phyloP scores from a whole-genome alignment of 2,888 invertebrate species.

The Tenthredo distinguenda region DNA sequence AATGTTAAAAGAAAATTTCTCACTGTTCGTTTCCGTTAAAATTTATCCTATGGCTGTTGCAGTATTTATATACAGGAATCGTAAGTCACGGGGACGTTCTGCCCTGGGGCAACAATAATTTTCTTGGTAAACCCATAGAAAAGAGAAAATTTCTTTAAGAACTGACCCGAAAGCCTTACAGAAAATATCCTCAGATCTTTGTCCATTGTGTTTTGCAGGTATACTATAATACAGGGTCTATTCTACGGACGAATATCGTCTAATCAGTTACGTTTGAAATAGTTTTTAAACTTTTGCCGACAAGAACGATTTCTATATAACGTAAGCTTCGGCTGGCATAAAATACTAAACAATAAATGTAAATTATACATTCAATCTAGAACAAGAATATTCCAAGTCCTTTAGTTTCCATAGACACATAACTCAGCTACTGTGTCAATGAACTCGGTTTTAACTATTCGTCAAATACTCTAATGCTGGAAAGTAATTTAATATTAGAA shows the following conservation, averaged over 20 bases:
- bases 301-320: not conserved
- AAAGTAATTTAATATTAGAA: not conserved
- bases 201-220: not conserved
- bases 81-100: not conserved
- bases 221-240: not conserved
- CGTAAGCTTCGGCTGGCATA: not conserved
- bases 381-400: not conserved
- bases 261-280: not conserved
- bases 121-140: not conserved
- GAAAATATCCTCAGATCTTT: not conserved
- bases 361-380: not conserved
- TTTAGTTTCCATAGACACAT: not conserved
- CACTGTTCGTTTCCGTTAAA: not conserved
- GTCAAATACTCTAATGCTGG: not conserved
- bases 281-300: not conserved
- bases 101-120: conserved; percentile 10
- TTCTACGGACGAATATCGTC: not conserved
- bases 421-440: not conserved
- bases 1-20: not conserved
- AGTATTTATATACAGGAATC: not conserved
- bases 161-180: not conserved
- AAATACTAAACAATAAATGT: not conserved
- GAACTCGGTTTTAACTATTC: not conserved
- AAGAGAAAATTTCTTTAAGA: not conserved
- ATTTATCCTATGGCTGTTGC: not conserved